Base-by-base conservation (phyloP, 2,113 vertebrate genomes). In the Meriones unguiculatus region DNA sequence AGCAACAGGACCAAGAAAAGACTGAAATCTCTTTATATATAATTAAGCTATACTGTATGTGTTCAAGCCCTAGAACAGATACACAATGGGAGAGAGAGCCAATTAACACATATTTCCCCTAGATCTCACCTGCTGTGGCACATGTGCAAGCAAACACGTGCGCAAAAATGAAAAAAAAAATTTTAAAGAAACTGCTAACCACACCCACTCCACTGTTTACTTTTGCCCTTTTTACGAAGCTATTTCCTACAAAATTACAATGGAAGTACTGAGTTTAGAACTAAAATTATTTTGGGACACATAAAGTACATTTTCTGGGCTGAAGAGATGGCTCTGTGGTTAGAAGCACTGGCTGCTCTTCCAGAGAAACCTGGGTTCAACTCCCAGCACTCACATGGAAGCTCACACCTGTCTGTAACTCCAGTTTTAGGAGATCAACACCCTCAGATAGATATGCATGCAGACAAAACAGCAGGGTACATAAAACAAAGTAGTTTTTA, bases 241-340 rank as follows among this genome's bases (percentile, higher is more conserved):
- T 3, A 88, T 86, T 95, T 88, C 80, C 70, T 85, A 52, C 9
- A 93, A 93, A 90, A 78, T 15, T 80, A 32, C 30, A 89, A 70
- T 14, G 3, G 46, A 87, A 54, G 25, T 46, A 50, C 35, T 87
- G 14, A 94, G 35, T 84, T 92, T 54, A 92, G 32, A 89, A 89
- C 38, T 70, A 87, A 80, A 92, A 88, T 72, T 88, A 73, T 20
- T 88, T 24, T 75, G 52, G 32, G 67, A 18, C 38, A 35, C 5
- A 70, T 30, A 76, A 84, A n/a, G 38, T 87, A 54, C 22, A 94
- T 82, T 92, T 87, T 46, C 46, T 46, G 46, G 46, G 5, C 46
- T 46, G 46, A 46, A 46, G 46, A 46, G 46, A 46, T 46, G 46
- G 46, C 46, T 46, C 46, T 46, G 46, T 46, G 5, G 46, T 46